phyloP scores from a whole-genome alignment of 2,113 vertebrate genomes.

The Malurus melanocephalus region DNA sequence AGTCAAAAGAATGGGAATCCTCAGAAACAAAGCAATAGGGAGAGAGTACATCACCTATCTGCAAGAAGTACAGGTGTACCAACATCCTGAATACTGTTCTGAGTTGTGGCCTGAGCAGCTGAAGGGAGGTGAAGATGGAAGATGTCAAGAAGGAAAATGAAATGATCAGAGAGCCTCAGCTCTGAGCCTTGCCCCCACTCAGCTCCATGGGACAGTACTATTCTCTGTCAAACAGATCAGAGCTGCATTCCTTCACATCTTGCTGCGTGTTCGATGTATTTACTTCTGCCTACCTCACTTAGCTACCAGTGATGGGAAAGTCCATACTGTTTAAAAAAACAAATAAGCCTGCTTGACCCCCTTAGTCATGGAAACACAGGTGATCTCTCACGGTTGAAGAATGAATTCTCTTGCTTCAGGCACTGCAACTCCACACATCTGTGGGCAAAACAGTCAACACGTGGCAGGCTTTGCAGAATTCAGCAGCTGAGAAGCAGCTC shows the following conservation, averaged over 20 bases:
- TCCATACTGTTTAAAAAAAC: background rate
- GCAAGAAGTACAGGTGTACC: background rate
- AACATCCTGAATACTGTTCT: background rate
- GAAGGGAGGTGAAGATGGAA: background rate
- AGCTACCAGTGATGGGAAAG: background rate
- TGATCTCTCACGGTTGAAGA: background rate
- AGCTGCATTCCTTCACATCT: background rate
- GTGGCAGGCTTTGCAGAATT: background rate
- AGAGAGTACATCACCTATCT: background rate
- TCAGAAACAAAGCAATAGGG: background rate
- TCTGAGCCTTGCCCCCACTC: background rate
- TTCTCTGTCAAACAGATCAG: background rate
- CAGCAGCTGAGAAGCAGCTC: background rate
- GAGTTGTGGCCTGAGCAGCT: background rate
- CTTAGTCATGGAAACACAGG: background rate
- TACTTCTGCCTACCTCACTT: background rate
- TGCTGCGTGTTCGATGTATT: background rate
- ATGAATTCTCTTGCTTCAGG: background rate
- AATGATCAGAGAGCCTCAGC: background rate
- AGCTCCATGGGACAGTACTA: background rate
- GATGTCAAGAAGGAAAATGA: background rate
- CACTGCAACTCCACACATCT: background rate
- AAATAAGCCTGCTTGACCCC: background rate
- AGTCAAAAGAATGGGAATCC: background rate
- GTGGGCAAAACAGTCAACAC: background rate